phyloP scores from a whole-genome alignment of 2,888 invertebrate species.

The Pterobdella sp. region DNA sequence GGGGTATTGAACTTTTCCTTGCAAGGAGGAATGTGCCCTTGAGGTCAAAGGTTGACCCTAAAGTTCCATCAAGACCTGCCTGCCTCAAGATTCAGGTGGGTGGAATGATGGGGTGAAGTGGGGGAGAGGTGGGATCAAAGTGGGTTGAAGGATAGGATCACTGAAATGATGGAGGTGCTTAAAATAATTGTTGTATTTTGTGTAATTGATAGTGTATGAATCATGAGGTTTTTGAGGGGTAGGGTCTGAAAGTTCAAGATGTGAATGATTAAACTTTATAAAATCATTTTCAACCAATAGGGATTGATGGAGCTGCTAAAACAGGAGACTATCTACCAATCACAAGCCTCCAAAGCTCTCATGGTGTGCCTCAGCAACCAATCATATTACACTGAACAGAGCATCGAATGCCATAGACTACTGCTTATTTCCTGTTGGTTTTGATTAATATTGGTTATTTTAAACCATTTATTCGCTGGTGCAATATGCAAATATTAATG shows the following conservation, averaged over 20 bases:
- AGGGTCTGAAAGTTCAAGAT: background rate
- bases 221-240: too few species aligned
- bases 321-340: conserved; percentile 20
- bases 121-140: background rate
- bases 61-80: conserved; percentile 1
- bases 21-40: background rate
- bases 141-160: background rate
- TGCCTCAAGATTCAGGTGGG: conserved; percentile 25
- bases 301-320: conserved; percentile 19
- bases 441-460: background rate
- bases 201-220: too few species aligned
- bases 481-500: too few species aligned
- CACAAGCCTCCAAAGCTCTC: conserved; percentile 27
- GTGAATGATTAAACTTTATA: background rate
- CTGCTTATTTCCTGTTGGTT: conserved; percentile 19
- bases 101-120: background rate
- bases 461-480: too few species aligned
- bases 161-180: background rate
- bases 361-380: conserved; percentile 16
- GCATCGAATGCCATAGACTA: conserved; percentile 27
- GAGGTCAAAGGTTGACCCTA: background rate
- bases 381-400: conserved; percentile 14
- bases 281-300: conserved; percentile 8
- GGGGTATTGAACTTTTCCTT: background rate
- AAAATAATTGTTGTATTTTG: too few species aligned